These are phyloP conservation scores for Cosmopolites sordidus DNA, from an alignment of 2,888 invertebrate genomes.

Conservation along the genomic window DNA sequence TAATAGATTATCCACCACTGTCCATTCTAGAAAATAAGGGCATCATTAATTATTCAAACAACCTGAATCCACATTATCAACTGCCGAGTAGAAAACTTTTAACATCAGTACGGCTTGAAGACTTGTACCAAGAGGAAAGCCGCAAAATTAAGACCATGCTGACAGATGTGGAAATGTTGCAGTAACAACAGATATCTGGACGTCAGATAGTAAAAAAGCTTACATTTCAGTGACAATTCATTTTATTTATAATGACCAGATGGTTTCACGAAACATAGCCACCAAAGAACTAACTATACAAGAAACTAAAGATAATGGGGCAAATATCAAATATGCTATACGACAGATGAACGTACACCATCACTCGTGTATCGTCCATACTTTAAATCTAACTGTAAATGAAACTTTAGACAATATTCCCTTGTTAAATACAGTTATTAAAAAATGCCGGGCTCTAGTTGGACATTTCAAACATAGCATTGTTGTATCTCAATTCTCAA, in stretches of 20 bases:
- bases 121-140: constrained; percentile 2
- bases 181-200: constrained; percentile 36
- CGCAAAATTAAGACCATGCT: constrained; percentile 14
- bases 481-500: background rate
- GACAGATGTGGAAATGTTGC: constrained; percentile 22
- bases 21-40: constrained; percentile 34
- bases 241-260: constrained; percentile 30
- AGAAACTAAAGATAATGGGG: constrained; percentile 35
- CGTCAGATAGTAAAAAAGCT: constrained; percentile 31
- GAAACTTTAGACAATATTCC: background rate
- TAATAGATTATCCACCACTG: constrained; percentile 30
- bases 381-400: constrained; percentile 3
- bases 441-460: constrained; percentile 10
- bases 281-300: constrained; percentile 32
- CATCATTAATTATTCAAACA: constrained; percentile 29
- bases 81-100: constrained; percentile 26
- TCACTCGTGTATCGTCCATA: constrained; percentile 35
- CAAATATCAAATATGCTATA: constrained; percentile 35
- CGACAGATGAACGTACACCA: constrained; percentile 30
- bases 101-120: constrained; percentile 9
- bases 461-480: constrained; percentile 8
- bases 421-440: constrained; percentile 2
- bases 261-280: constrained; percentile 23
- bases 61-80: constrained; percentile 28
- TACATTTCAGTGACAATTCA: constrained; percentile 34